phyloP scores from a whole-genome alignment of 2,113 vertebrate genomes.

The Bagarius yarrelli region DNA sequence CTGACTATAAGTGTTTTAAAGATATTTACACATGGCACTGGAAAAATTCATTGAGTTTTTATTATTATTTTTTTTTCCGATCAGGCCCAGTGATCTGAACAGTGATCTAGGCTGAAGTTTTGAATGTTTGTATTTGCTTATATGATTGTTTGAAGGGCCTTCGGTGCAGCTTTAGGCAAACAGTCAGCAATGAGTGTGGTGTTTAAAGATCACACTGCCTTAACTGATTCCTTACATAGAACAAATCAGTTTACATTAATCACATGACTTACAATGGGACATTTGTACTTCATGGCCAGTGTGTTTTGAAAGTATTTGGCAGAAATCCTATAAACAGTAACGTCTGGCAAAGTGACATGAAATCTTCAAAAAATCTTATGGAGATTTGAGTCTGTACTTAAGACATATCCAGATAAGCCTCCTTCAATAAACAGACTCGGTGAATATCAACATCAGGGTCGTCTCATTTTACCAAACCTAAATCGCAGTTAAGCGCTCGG shows the following conservation, averaged over 20 bases:
- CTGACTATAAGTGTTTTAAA: slow-evolving; percentile 41
- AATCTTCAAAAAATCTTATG: slow-evolving; percentile 36
- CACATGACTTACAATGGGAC: slow-evolving; percentile 32
- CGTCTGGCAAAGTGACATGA: slow-evolving; percentile 36
- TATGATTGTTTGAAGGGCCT: slow-evolving; percentile 45
- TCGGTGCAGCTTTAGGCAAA: slow-evolving; percentile 44
- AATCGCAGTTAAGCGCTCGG: slow-evolving; percentile 7
- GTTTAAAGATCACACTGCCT: slow-evolving; percentile 45
- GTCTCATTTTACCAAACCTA: slow-evolving; percentile 22
- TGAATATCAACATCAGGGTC: slow-evolving; percentile 30
- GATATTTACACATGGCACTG: slow-evolving; percentile 36
- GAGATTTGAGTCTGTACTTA: slow-evolving; percentile 35
- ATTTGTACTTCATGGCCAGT: slow-evolving; percentile 36
- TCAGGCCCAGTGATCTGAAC: slow-evolving; percentile 50
- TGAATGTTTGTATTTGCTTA: slow-evolving; percentile 50
- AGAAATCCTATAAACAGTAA: slow-evolving; percentile 37
- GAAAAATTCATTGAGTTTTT: slow-evolving; percentile 44
- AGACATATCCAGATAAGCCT: slow-evolving; percentile 34
- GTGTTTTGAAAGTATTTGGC: slow-evolving; percentile 37
- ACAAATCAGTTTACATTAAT: slow-evolving; percentile 50
- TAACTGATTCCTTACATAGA: slow-evolving; percentile 36
- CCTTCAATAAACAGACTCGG: slow-evolving; percentile 34
- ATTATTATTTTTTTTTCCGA: background rate
- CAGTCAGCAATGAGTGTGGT: slow-evolving; percentile 44
- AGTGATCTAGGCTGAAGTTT: slow-evolving; percentile 38